Evolutionary conservation across 2,797 vertebrate genomes (phyloP), one percentile per base, ranked within the genome.

Genomic region (Lutjanus argentimaculatus): DNA sequence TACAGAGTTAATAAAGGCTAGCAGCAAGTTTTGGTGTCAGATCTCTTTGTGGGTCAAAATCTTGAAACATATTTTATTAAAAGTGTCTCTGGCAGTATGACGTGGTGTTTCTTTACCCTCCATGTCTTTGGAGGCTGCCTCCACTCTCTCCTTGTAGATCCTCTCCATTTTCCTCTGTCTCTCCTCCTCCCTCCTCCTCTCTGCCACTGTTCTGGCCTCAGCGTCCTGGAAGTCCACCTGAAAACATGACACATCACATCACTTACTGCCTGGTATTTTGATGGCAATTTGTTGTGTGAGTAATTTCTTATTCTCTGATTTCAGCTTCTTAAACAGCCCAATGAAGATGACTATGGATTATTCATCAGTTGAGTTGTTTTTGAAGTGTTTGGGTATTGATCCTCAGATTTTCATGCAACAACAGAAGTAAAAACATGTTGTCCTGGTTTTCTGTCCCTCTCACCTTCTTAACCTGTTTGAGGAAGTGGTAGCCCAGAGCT

Each of bases 211-310:
- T 88, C 98, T 94, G 8, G 95, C 95, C 65, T 94, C 92, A 3
- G 95, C 84, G 56, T 99, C 97, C 77, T 97, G 95, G 88, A 99
- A 99, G 90, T 99, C 97, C 76, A 99, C 96, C 99, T 99, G 80
- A 70, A 53, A 42, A 43, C n/a, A 82, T 5, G 53, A 82, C 11
- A 15, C 19, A 25, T 25, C 15, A 19, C 15, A 48, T 40, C 4
- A n/a, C 22, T 69, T 4, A 57, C 30, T 66, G 15, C 22, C 16
- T 14, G 4, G 30, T 3, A 36, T 36, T 36, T 6, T 36, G 30
- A 36, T 36, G 4, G 30, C 5, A 3, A 36, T 6, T 36, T 4
- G 30, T 36, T 6, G 6, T 36, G 30, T 36, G 30, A 36, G 30
- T 36, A 36, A 3, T 36, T 6, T 36, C 30, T 2, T 36, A 36